Evolutionary conservation across 2,113 vertebrate species (phyloP), one percentile per base, ranked within the genome.

Genomic region (Sciurus niger): DNA sequence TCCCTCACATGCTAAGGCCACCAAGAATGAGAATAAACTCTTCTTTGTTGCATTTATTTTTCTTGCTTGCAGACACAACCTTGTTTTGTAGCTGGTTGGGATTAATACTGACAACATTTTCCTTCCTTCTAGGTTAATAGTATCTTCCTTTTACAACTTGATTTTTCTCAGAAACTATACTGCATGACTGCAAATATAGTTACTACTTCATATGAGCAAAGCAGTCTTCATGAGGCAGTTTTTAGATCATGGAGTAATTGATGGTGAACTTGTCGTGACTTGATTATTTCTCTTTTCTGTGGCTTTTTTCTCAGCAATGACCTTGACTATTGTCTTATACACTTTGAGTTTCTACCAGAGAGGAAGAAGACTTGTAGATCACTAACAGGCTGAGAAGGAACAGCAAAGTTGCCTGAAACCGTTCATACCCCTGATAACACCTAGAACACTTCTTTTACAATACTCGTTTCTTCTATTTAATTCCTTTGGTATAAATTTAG

Each of bases 401-500:
- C 2, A 34, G 16, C 58, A 70, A 79, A 84, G 34, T 37, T 73
- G 55, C 55, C 60, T 68, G 24, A 85, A 95, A 60, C 53, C 89
- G 96, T 89, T 51, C 16, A 18, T 40, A 78, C 0, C 10, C 43
- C 78, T 28, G 16, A 40, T 67, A 48, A 51, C 17, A 32, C 53
- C 74, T 65, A 79, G 55, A 48, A 22, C 4, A 9, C 37, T 93
- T 37, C n/a, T 90, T 91, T 94, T 88, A 91, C 83, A 74, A 73
- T 58, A 60, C 32, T 55, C 9, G 10, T 95, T 89, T 94, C 63
- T 89, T 80, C 40, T 53, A 79, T 70, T 95, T 92, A 92, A 97
- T 96, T 93, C 24, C 93, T 93, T 93, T n/a, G 32, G 4, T 67
- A 51, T 94, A 92, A 78, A 96, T 96, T 96, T 51, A 80, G 63